Evolutionary conservation across 2,113 vertebrate genomes (phyloP), one percentile per base, ranked within the genome.

Genomic region (Chloebia gouldiae): DNA sequence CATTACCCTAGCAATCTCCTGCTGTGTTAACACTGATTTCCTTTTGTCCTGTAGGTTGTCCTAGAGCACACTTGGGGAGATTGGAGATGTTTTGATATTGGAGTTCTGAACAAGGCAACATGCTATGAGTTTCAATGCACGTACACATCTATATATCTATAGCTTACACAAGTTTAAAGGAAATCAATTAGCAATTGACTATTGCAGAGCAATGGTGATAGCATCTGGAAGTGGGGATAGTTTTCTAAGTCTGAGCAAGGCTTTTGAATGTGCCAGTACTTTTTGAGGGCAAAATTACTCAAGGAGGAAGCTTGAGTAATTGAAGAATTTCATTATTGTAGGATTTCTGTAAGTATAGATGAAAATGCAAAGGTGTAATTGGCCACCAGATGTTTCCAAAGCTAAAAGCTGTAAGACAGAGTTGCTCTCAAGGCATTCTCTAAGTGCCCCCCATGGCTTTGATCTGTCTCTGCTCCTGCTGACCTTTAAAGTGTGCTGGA

Each of bases 141-240:
- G 45, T 81, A 45, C 22, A 33, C 80, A 61, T 93, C 81, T 90
- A 81, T 95, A 35, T 95, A 95, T 95, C 91, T 94, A 94, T 95
- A 90, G 64, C 56, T 92, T 78, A 86, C 82, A 93, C 51, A 28
- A 56, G 88, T 75, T 72, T 90, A 92, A 95, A 90, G 78, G 75
- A 94, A 96, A 96, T 96, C 96, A 94, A 94, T 95, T 90, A 65
- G 49, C 70, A 64, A 82, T 92, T 85, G 93, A 92, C 50, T 87
- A 95, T 94, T 93, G 87, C 83, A 92, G 75, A 77, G 45, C 53
- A 87, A 15, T 80, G 66, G 42, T 0, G 59, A 95, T 95, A 96
- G 16, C 84, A 95, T 92, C 93, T 96, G 39, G 25, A 82, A 57
- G 20, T 61, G 28, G 53, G 39, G 66, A 57, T 50, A 35, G 53